Evolutionary conservation across 2,888 invertebrate species (phyloP), one percentile per base, ranked within the genome.

Genomic region (Hemistola chrysoprasaria): DNA sequence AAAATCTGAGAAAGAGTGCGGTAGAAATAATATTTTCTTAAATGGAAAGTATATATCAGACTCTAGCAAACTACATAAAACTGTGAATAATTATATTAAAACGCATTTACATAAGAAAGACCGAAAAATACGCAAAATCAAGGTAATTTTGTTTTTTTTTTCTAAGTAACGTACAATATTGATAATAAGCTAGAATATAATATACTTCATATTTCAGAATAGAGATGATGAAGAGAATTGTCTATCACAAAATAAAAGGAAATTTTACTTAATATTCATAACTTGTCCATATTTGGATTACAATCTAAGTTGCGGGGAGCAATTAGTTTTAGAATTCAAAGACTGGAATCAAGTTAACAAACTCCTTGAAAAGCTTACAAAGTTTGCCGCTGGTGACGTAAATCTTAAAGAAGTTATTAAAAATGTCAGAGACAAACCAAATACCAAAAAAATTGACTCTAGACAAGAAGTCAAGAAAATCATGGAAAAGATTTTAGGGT

Each of bases 1-100:
- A 25, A 91, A 84, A 50, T 54, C 44, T 36, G 50, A 57, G 21
- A 50, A 37, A 2, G 59, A 62, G 4, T 7, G 44, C 21, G 60
- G 56, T 22, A 56, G 51, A 29, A 67, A 93, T 58, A 92, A 91
- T 76, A 76, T 95, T 29, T 95, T 90, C 71, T 80, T 95, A 3
- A 95, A 95, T 76, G 91, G 90, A 52, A 82, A 91, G 50, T 83
- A 87, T 25, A 67, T 94, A 1, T 53, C 74, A 30, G 90, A 88
- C 43, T 26, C 11, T 32, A 82, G 88, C 22, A 89, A 85, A 68
- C 37, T 87, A 8, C 70, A 83, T 47, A 71, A 71, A 40, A 53
- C 71, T 23, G 26, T 84, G 0, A 66, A 78, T 49, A 53, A 59
- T 4, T 48, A 53, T 33, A 56, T 85, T n/a, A 56, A 39, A 22